Conservation (phyloP, 2,888 invertebrate species). For the Agrochola circellaris region DNA sequence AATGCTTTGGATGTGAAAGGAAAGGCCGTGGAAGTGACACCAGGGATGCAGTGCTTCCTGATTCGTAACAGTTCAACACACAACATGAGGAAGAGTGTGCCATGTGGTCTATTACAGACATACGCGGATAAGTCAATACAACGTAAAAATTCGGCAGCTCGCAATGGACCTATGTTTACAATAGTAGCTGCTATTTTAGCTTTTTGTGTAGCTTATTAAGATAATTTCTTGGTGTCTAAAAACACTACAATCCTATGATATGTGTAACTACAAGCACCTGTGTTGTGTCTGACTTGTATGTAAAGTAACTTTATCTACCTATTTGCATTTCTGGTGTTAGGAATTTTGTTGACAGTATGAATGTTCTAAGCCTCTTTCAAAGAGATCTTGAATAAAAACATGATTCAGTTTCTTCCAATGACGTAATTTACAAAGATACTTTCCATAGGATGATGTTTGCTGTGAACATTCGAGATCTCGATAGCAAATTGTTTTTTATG, state of each 20-base stretch:
- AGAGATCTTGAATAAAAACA: not conserved
- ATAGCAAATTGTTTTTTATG: not conserved
- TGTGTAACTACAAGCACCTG: constrained; percentile 17
- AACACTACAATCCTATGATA: constrained; percentile 7
- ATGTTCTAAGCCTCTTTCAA: not conserved
- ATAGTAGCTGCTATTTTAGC: constrained; percentile 74
- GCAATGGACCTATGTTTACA: constrained; percentile 77
- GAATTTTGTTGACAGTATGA: not conserved
- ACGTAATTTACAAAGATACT: not conserved
- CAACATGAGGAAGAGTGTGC: constrained; percentile 80
- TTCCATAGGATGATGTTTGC: not conserved
- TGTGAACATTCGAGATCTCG: constrained; percentile 19
- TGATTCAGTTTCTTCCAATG: not conserved
- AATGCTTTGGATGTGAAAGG: constrained; percentile 87
- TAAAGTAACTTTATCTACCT: constrained; percentile 24
- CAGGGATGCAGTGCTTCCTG: constrained; percentile 85
- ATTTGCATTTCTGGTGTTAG: constrained; percentile 48
- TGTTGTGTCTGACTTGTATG: constrained; percentile 18
- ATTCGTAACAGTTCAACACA: constrained; percentile 75
- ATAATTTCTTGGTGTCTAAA: constrained; percentile 14
- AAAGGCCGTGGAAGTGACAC: constrained; percentile 81
- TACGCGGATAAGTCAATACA: constrained; percentile 82
- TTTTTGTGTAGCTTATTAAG: constrained; percentile 67
- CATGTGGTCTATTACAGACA: constrained; percentile 83
- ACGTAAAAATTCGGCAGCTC: constrained; percentile 78